Conservation (phyloP, 2,888 invertebrate species). For the Trisateles emortualis region DNA sequence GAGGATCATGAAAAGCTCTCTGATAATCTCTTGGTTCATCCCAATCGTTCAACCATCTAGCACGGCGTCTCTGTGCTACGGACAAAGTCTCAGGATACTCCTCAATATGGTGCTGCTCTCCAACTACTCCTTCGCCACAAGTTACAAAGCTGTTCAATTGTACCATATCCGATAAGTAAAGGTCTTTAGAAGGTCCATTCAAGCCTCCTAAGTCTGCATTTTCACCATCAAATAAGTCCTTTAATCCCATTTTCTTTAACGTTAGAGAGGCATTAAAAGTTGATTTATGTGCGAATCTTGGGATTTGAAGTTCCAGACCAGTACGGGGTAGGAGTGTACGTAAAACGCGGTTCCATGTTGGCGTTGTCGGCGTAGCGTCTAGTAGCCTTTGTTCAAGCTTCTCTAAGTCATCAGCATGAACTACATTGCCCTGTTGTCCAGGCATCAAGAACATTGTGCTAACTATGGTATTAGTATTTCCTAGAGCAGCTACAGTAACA, state of each 20-base stretch:
- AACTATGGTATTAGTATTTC: conserved; percentile 89
- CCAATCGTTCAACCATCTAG: conserved; percentile 81
- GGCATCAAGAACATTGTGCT: conserved; percentile 94
- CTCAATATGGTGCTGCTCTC: conserved; percentile 92
- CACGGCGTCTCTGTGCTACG: conserved; percentile 66
- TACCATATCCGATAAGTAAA: conserved; percentile 94
- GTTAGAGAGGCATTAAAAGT: conserved; percentile 93
- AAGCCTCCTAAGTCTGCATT: conserved; percentile 94
- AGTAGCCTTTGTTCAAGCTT: conserved; percentile 90
- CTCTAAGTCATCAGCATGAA: conserved; percentile 92
- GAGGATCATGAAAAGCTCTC: conserved; percentile 90
- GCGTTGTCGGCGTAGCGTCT: conserved; percentile 89
- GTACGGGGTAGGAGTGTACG: conserved; percentile 91
- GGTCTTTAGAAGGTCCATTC: conserved; percentile 92
- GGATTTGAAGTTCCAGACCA: conserved; percentile 93
- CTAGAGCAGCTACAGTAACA: conserved; percentile 93
- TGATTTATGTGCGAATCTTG: conserved; percentile 94
- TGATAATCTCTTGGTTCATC: conserved; percentile 89
- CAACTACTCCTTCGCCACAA: conserved; percentile 91
- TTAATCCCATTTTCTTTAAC: conserved; percentile 93
- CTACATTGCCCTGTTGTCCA: conserved; percentile 93
- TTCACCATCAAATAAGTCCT: conserved; percentile 91
- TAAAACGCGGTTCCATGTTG: conserved; percentile 91
- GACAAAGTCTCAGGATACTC: conserved; percentile 91
- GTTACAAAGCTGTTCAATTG: conserved; percentile 94